Evolutionary conservation across 2,113 vertebrate genomes (phyloP), one percentile per base, ranked within the genome.

Genomic region (Gopherus evgoodei): DNA sequence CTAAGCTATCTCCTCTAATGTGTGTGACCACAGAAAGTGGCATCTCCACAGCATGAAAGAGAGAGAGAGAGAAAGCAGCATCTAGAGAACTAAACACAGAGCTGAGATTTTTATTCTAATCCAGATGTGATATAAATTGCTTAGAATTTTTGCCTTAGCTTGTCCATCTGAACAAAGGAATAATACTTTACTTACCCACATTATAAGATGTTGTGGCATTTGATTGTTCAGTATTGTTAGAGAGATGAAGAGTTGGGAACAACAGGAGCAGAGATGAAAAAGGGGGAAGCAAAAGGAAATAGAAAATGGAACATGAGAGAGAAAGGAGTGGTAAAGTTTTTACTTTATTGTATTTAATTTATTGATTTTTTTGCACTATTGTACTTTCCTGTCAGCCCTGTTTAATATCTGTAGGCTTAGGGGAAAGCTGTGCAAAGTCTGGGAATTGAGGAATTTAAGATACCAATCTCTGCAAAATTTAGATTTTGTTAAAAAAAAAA

Each of bases 301-400:
- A 81, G 12, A 81, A 57, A 1, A 75, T 22, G 10, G 38, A 75
- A 75, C 21, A 42, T 21, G 69, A 75, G 11, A 42, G 62, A 62
- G n/a, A 82, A 88, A 81, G 50, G 35, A 90, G 19, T 2, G n/a
- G 25, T 81, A 25, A 38, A 8, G 11, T 92, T 56, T 90, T 91
- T 90, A 80, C 94, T 93, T 65, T 35, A 65, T n/a, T 65, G 94
- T n/a, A 81, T 94, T 65, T 93, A 17, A n/a, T 88, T 91, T 97
- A 95, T 38, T 54, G 9, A 13, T 69, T 11, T 47, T 47, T 47
- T 47, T 47, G 47, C 47, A 47, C 47, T 47, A 47, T 47, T 47
- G 62, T 93, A 65, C 94, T 52, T 82, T n/a, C 50, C 35, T 54
- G 79, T 92, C 93, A 76, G 24, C 59, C 86, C 31, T 86, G 54